These are phyloP conservation scores for Silurus lanzhouensis DNA, from an alignment of 2,797 vertebrate genomes.

Conservation along the genomic window DNA sequence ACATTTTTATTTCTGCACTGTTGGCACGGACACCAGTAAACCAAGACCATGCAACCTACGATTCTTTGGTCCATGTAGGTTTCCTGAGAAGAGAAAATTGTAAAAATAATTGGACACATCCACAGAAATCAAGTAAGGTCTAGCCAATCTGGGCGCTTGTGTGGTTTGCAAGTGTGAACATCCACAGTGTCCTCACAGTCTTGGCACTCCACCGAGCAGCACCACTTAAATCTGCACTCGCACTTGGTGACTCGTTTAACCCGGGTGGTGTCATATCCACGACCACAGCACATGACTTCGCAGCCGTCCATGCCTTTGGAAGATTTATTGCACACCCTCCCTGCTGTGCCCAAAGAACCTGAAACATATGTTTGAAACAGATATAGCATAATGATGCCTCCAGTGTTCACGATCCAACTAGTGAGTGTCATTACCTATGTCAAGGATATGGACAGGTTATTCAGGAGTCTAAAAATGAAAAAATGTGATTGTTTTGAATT, in stretches of 20 bases:
- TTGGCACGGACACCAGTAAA: slow-evolving; percentile 64
- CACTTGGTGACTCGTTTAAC: slow-evolving; percentile 91
- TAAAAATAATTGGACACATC: slow-evolving; percentile 28
- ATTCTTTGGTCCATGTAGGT: slow-evolving; percentile 61
- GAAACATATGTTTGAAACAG: slow-evolving; percentile 33
- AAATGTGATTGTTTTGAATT: no score
- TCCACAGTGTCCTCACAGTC: slow-evolving; percentile 93
- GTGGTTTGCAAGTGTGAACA: slow-evolving; percentile 95
- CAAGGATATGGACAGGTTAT: neutral
- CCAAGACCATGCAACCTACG: slow-evolving; percentile 64
- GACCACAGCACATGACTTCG: slow-evolving; percentile 98
- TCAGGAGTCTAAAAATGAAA: neutral
- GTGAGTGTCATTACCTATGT: neutral
- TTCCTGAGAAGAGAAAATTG: slow-evolving; percentile 55
- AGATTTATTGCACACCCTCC: slow-evolving; percentile 89
- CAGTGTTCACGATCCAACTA: slow-evolving; percentile 3
- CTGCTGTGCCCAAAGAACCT: slow-evolving; percentile 95
- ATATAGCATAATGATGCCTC: neutral
- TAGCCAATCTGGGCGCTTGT: slow-evolving; percentile 90
- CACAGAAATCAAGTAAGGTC: slow-evolving; percentile 81
- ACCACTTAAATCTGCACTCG: slow-evolving; percentile 99
- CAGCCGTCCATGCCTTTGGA: slow-evolving; percentile 91
- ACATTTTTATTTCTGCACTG: slow-evolving; percentile 66
- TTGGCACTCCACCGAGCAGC: slow-evolving; percentile 93
- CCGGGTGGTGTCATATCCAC: slow-evolving; percentile 95